A percentile compares a stretch with the other conserved stretches of the same genome.
Conservation (phyloP, 2,113 vertebrate genomes). For the Vicugna pacos region DNA sequence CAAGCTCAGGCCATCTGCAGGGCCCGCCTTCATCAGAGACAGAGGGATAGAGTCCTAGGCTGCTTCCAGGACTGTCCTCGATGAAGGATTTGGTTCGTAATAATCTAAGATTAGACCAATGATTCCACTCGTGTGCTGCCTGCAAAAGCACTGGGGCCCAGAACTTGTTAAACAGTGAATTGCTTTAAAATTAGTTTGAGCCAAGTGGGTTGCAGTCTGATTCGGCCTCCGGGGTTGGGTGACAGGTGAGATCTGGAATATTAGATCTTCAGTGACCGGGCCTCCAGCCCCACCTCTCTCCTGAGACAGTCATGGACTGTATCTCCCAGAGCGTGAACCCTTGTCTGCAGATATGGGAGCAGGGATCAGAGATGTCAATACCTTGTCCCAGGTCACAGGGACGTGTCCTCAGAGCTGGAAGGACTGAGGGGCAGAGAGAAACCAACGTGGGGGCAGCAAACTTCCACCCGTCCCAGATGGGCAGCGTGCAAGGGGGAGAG, state of each 20-base stretch:
- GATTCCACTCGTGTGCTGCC: constrained; percentile 69
- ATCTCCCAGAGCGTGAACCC: background rate
- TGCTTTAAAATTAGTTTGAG: constrained; percentile 80
- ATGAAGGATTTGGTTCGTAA: constrained; percentile 70
- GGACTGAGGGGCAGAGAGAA: background rate
- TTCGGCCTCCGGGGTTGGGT: constrained; percentile 65
- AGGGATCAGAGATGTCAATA: background rate
- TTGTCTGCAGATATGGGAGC: background rate
- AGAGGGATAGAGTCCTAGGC: background rate
- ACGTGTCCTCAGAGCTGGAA: background rate
- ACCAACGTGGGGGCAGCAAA: accelerated
- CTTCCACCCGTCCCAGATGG: accelerated
- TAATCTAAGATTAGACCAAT: constrained; percentile 77
- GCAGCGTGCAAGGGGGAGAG: background rate
- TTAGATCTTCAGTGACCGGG: constrained; percentile 47
- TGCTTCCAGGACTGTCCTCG: constrained; percentile 7
- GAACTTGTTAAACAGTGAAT: constrained; percentile 80
- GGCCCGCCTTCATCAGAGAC: background rate
- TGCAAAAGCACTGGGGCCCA: constrained; percentile 51
- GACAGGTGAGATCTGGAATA: constrained; percentile 54
- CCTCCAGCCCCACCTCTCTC: background rate
- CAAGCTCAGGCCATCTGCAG: background rate
- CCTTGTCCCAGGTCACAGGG: background rate
- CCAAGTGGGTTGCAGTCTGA: constrained; percentile 79
- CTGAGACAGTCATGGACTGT: background rate